These are phyloP conservation scores for Hoplostethus atlanticus DNA, from an alignment of 2,797 vertebrate species.

Conservation along the genomic window DNA sequence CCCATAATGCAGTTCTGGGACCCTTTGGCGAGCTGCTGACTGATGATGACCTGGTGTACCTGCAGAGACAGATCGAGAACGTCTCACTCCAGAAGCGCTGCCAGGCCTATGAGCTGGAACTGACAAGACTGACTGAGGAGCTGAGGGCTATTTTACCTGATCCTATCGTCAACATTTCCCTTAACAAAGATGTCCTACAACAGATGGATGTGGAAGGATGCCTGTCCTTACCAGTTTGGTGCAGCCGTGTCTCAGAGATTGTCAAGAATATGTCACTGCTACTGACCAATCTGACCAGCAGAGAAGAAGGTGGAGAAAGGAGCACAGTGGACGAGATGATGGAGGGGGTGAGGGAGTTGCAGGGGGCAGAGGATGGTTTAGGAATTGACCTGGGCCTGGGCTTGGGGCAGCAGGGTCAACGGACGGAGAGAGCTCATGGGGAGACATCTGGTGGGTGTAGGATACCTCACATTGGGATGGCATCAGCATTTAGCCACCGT, in stretches of 20 bases:
- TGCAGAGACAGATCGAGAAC: constrained; percentile 91
- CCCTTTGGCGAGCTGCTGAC: constrained; percentile 95
- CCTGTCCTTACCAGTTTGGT: constrained; percentile 87
- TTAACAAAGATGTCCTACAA: constrained; percentile 86
- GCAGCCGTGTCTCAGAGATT: constrained; percentile 88
- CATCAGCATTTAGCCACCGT: constrained; percentile 78
- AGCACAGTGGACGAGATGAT: constrained; percentile 42
- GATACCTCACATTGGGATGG: constrained; percentile 80
- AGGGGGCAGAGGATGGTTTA: constrained; percentile 30
- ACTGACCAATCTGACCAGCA: constrained; percentile 82
- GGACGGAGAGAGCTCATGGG: background rate
- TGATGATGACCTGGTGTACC: constrained; percentile 89
- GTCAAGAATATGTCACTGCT: constrained; percentile 90
- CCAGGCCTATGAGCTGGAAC: constrained; percentile 89
- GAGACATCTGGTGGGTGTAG: constrained; percentile 65
- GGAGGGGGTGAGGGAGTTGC: constrained; percentile 47
- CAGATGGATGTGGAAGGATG: constrained; percentile 72
- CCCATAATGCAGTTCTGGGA: constrained; percentile 90
- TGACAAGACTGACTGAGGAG: constrained; percentile 87
- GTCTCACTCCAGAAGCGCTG: constrained; percentile 89
- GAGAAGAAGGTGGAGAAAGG: constrained; percentile 38
- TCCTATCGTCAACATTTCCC: constrained; percentile 89
- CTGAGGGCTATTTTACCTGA: constrained; percentile 89
- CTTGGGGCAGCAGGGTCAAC: constrained; percentile 17
- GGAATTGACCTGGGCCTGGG: constrained; percentile 17